Percentiles rank a stretch among this genome's conserved stretches.
Evolutionary conservation across 2,113 vertebrate genomes (phyloP).

Genomic region (Cololabis saira): DNA sequence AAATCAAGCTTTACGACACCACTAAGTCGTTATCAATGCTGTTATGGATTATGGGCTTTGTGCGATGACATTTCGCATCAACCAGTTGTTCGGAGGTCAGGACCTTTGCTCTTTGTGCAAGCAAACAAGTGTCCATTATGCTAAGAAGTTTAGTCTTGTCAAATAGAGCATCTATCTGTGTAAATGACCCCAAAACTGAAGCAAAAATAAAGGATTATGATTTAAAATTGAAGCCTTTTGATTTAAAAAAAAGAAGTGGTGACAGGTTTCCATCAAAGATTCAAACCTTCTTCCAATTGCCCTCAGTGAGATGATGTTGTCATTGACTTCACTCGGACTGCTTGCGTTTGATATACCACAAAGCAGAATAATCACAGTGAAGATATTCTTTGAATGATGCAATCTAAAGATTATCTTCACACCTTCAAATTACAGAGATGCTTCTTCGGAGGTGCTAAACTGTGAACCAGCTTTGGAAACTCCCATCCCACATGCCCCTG

Average conservation of each 20-base stretch:
- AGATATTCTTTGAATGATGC: conserved; percentile 5
- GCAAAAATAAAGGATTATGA: neutral
- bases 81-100: neutral
- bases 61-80: conserved; percentile 20
- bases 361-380: no score
- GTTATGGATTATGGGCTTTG: no score
- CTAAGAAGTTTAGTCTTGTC: neutral
- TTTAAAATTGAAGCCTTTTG: neutral
- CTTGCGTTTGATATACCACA: neutral
- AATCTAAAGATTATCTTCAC: no score
- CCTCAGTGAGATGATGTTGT: neutral
- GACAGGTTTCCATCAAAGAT: neutral
- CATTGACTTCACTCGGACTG: no score
- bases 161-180: neutral
- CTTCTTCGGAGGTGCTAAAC: no score
- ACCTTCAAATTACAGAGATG: no score
- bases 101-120: neutral
- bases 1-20: no score
- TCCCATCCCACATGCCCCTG: no score
- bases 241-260: neutral
- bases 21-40: no score
- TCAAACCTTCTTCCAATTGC: neutral
- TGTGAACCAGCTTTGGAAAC: no score
- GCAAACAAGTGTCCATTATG: neutral
- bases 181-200: neutral